Evolutionary conservation across 2,888 invertebrate species (phyloP), one percentile per base, ranked within the genome.

Genomic region (Folsomia manolachei): DNA sequence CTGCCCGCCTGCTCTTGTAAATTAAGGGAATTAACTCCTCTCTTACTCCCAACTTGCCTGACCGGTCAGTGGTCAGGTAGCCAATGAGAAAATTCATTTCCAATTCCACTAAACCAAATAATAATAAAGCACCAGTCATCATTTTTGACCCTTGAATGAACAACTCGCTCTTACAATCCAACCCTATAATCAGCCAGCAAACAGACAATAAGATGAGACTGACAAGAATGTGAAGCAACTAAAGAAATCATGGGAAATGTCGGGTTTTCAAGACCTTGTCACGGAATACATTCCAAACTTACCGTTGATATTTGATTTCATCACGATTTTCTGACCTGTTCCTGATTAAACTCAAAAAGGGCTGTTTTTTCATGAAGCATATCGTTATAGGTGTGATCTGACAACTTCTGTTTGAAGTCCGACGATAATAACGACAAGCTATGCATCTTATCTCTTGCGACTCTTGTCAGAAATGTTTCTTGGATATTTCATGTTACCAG

Each of bases 51-150:
- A 56, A 56, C 21, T 56, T n/a, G n/a, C n/a, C 21, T 56, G 56
- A 56, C 56, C 56, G 56, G 56, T 56, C 56, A 56, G 56, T 56
- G 56, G 56, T 56, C 56, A 56, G 56, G 56, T 56, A 56, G 56
- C 19, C 56, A 56, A 56, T 19, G 56, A 56, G 51, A 51, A 51
- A 56, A 56, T 56, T 56, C 56, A 56, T 56, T 56, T 56, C 39
- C 56, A 56, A 56, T 56, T 21, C 56, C 56, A 56, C 21, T 56
- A 39, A 39, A 39, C 39, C 39, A 39, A 39, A 39, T 39, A 39
- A 39, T 39, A 39, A 39, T 39, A 39, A 39, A 39, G 39, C 39
- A 39, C 39, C 39, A 39, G 39, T 39, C 14, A 39, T 39, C 39
- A 39, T 39, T 39, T 39, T 39, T 39, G 39, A 39, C 39, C 39